Evolutionary conservation across 2,888 invertebrate species (phyloP).

Genomic region (Oegoconia quadripuncta): DNA sequence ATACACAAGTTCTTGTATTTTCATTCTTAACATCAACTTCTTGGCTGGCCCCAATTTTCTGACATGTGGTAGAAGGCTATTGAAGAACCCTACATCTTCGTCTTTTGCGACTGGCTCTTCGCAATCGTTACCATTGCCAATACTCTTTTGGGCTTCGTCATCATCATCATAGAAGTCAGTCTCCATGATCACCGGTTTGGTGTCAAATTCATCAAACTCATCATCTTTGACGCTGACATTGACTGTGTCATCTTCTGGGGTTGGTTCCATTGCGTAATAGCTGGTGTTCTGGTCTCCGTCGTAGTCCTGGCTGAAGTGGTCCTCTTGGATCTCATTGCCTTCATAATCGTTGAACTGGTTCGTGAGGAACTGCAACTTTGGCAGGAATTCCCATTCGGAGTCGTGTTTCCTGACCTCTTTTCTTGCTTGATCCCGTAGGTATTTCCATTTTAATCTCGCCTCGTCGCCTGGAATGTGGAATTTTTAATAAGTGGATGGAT

Average conservation of each 20-base stretch:
- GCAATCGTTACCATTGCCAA: conserved; percentile 18
- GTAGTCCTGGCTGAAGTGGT: conserved; percentile 41
- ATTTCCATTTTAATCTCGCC: conserved; percentile 71
- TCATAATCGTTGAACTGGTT: conserved; percentile 71
- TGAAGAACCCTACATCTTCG: conserved; percentile 70
- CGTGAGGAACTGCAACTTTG: conserved; percentile 61
- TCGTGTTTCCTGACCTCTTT: conserved; percentile 65
- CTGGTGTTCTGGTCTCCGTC: conserved; percentile 46
- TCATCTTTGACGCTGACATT: conserved; percentile 53
- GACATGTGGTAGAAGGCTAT: conserved; percentile 67
- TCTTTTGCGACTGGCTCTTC: conserved; percentile 48
- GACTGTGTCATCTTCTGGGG: conserved; percentile 22
- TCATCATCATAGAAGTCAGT: conserved; percentile 72
- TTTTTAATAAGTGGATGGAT: background rate
- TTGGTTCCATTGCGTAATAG: conserved; percentile 48
- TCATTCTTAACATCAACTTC: conserved; percentile 70
- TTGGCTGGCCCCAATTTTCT: conserved; percentile 68
- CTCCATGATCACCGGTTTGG: conserved; percentile 68
- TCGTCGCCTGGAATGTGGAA: conserved; percentile 59
- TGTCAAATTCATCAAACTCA: conserved; percentile 71
- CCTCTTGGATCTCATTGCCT: conserved; percentile 44
- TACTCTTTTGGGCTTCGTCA: conserved; percentile 52
- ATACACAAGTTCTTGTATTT: conserved; percentile 70
- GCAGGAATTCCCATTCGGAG: conserved; percentile 66
- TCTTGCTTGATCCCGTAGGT: conserved; percentile 66